phyloP scores from a whole-genome alignment of 2,888 invertebrate species.

The Tineola bisselliella region DNA sequence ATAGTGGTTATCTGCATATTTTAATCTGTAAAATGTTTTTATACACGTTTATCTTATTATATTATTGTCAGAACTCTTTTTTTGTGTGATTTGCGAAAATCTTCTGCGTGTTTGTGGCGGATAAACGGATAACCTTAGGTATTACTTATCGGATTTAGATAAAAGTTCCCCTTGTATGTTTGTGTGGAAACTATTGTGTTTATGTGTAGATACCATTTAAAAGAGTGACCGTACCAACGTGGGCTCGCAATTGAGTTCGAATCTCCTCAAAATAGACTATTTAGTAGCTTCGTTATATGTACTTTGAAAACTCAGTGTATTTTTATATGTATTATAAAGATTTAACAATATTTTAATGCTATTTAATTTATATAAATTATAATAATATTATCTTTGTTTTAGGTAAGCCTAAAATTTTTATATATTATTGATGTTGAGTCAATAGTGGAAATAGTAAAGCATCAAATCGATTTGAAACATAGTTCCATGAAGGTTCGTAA shows the following conservation, averaged over 20 bases:
- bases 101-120: background rate
- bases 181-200: background rate
- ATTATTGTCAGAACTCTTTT: background rate
- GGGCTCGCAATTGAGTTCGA: no score
- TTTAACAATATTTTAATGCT: no score
- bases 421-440: background rate
- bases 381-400: background rate
- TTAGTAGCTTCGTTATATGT: no score
- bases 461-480: background rate
- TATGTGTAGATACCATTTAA: no score
- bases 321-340: no score
- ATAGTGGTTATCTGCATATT: background rate
- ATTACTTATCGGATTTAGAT: background rate
- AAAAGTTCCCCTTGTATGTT: background rate
- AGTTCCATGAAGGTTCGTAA: slow-evolving; percentile 2
- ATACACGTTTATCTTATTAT: background rate
- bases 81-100: background rate
- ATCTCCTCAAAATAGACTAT: no score
- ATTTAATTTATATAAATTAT: no score
- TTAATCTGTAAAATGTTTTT: no score
- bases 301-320: no score
- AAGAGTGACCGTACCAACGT: no score
- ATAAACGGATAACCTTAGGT: background rate
- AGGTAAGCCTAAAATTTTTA: background rate
- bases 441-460: no score